phyloP scores from a whole-genome alignment of 1,140 invertebrate genomes.

The Propsilocerus akamusi region DNA sequence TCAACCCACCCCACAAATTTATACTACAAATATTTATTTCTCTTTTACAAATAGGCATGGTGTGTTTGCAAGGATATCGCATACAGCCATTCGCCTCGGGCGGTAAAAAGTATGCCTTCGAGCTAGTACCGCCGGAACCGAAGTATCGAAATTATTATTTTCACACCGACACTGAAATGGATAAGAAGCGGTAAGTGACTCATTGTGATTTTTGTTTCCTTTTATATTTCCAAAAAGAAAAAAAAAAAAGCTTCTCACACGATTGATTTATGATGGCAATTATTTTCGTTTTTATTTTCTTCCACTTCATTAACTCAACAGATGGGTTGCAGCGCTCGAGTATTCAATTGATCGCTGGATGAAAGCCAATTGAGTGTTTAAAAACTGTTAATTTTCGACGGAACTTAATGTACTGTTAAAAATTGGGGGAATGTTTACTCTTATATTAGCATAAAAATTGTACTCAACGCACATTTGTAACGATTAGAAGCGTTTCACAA shows the following conservation, averaged over 20 bases:
- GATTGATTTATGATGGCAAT: neutral
- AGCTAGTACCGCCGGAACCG: constrained; percentile 70
- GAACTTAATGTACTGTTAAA: too few relatives aligned
- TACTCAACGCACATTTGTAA: too few relatives aligned
- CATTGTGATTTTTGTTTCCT: neutral
- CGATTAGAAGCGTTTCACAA: too few relatives aligned
- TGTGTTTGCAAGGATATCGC: constrained; percentile 84
- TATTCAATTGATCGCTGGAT: constrained; percentile 94
- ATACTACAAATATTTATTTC: too few relatives aligned
- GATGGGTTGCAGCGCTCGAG: constrained; percentile 85
- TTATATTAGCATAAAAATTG: too few relatives aligned
- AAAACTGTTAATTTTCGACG: too few relatives aligned
- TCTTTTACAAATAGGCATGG: constrained; percentile 59
- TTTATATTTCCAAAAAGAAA: constrained; percentile 5
- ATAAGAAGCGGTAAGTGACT: constrained; percentile 67
- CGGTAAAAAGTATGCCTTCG: constrained; percentile 77
- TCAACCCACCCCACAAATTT: too few relatives aligned
- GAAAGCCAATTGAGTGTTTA: constrained; percentile 69
- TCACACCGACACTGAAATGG: constrained; percentile 82
- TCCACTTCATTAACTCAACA: constrained; percentile 29
- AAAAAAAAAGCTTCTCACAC: neutral
- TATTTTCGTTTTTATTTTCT: neutral
- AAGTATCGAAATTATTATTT: constrained; percentile 81
- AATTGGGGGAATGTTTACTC: too few relatives aligned
- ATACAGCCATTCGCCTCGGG: constrained; percentile 60